Evolutionary conservation across 2,113 vertebrate species (phyloP), one percentile per base, ranked within the genome.

Genomic region (Nycticryphes semicollaris): DNA sequence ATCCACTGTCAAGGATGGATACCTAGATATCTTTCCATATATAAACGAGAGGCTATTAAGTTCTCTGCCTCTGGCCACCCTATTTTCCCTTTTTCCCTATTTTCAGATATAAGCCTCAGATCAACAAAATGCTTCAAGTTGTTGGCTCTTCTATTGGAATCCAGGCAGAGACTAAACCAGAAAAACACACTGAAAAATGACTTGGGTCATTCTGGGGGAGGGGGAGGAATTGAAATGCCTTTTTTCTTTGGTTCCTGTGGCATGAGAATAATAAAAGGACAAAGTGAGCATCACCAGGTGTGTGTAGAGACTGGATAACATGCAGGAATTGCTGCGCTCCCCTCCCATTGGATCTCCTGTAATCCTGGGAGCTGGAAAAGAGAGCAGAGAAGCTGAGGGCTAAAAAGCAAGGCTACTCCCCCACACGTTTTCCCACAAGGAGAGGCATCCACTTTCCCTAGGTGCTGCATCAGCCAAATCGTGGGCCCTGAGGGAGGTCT

Each of bases 221-320:
- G 3, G 27, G 37, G 10, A 47, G 60, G 31, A 33, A 22, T 6
- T 9, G 28, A 86, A 37, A 14, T 0, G 0, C 7, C n/a, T 8
- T 54, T 88, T 92, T 48, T 22, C 12, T 54, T 64, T 79, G 57
- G 19, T 48, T 80, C 10, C 28, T 50, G 53, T 23, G 7, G 9
- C 21, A 14, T 4, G 7, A 66, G 25, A 90, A 35, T 48, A 37
- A 59, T 35, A 3, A 33, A 77, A 78, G 41, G 31, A 70, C 31
- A 19, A 67, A 54, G 37, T 21, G 69, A 62, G n/a, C 20, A 20
- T 67, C 4, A 2, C 17, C 31, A 22, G 59, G 2, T 70, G 74
- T 33, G 24, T 19, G 4, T 2, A 5, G 67, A 67, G 84, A 12
- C 39, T 67, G n/a, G 62, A 16, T 54, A 37, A 37, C 0, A 1